Evolutionary conservation across 2,888 invertebrate species (phyloP).

Genomic region (Epicampocera succincta): DNA sequence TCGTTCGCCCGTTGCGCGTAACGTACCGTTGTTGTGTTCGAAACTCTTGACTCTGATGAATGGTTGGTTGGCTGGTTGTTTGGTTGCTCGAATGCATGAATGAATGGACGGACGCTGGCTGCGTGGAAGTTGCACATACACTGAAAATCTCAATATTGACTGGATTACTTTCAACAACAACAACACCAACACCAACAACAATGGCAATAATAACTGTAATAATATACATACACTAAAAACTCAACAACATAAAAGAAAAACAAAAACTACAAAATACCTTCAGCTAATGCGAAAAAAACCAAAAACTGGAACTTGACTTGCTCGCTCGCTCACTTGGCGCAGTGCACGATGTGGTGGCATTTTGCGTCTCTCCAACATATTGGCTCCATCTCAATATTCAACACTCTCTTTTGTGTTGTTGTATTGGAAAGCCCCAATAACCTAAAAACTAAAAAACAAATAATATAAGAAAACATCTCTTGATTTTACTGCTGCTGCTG

Average conservation of each 20-base stretch:
- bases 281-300: constrained; percentile 19
- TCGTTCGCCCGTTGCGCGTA: constrained; percentile 44
- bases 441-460: constrained; percentile 45
- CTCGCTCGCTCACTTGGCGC: constrained; percentile 16
- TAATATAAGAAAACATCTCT: constrained; percentile 30
- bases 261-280: constrained; percentile 17
- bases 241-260: constrained; percentile 20
- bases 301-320: constrained; percentile 63
- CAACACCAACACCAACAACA: constrained; percentile 10
- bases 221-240: not conserved
- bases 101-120: constrained; percentile 26
- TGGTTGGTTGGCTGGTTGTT: constrained; percentile 17
- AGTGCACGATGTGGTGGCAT: not conserved
- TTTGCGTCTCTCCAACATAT: not conserved
- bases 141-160: constrained; percentile 44
- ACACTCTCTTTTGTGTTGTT: constrained; percentile 36
- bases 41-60: constrained; percentile 66
- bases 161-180: constrained; percentile 62
- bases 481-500: not conserved
- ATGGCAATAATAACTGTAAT: constrained; percentile 7
- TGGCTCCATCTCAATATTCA: constrained; percentile 6
- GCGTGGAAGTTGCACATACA: constrained; percentile 55
- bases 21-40: constrained; percentile 61
- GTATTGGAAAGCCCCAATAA: constrained; percentile 63
- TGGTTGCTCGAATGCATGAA: constrained; percentile 30